Base-by-base conservation (phyloP, 1,140 invertebrate species). In the Mesaphorura yosii region DNA sequence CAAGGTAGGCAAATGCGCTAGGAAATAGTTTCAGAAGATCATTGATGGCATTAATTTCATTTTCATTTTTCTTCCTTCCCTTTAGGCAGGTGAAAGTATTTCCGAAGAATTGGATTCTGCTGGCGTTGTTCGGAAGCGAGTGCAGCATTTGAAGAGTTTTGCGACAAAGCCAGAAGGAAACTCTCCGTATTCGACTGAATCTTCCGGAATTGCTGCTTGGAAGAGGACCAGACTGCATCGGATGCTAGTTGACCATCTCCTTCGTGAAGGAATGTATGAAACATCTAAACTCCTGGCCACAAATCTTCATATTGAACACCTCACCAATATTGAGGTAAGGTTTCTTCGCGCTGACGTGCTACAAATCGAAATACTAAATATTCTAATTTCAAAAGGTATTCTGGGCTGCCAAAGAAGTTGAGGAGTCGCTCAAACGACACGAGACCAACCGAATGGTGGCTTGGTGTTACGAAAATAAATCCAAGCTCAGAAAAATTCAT, bases 401-500 rank as follows among this genome's bases (percentile, higher is more conserved):
- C 46, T 51, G 54, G 53, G 62, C 62, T n/a, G 62, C 62, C 2
- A 64, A 62, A 58, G 65, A 58, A 75, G 78, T 65, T 69, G 77
- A 64, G 72, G 75, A 28, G 53, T 62, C 60, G n/a, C 69, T 98
- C 27, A 69, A 75, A 0, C 78, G 78, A 51, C 80, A 81, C 50
- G 88, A 95, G 67, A 94, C 90, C 5, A 73, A 75, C 3, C 86
- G 87, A 63, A 95, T 92, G 67, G 75, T 96, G n/a, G 76, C 82
- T 45, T 98, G 94, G 94, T 96, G 93, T 67, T 84, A 90, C 65
- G 94, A 98, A 65, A 97, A 98, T 73, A 86, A 89, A 67, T 94
- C 90, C 3, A 97, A 96, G 38, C 42, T 59, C n/a, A 20, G 60
- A 12, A 62, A 62, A 49, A 62, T 62, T 34, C 39, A 44, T n/a